These are phyloP conservation scores for Nephotettix cincticeps DNA, from an alignment of 1,140 invertebrate genomes.

Conservation along the genomic window DNA sequence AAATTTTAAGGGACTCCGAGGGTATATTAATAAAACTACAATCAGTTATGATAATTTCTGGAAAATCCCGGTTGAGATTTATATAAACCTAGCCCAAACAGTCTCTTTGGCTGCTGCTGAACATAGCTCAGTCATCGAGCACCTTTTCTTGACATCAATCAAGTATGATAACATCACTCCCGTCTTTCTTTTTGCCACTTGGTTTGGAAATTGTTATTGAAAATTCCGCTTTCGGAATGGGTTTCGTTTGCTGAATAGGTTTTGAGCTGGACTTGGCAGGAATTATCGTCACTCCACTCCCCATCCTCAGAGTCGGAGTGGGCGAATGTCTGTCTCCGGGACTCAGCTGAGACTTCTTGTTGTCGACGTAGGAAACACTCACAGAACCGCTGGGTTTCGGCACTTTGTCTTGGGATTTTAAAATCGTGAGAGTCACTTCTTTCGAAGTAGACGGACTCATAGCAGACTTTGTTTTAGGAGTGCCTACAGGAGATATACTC, in stretches of 20 bases:
- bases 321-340: neutral
- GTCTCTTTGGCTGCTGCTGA: no score
- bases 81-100: no score
- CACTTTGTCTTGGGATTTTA: neutral
- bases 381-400: conserved; percentile 4
- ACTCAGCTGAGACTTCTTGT: neutral
- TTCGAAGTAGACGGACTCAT: conserved; percentile 12
- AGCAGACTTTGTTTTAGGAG: neutral
- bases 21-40: no score
- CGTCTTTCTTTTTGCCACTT: neutral
- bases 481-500: conserved; percentile 7
- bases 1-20: no score
- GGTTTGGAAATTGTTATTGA: conserved; percentile 6
- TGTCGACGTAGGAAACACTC: neutral
- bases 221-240: conserved; percentile 2
- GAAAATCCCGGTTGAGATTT: no score
- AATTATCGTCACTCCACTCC: neutral
- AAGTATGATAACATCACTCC: conserved; percentile 1
- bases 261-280: neutral
- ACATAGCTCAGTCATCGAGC: no score
- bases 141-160: neutral
- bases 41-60: no score
- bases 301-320: neutral
- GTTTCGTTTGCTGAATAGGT: neutral
- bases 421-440: conserved; percentile 13